Evolutionary conservation across 2,888 invertebrate genomes (phyloP), one percentile per base, ranked within the genome.

Genomic region (Apotomis betuletana): DNA sequence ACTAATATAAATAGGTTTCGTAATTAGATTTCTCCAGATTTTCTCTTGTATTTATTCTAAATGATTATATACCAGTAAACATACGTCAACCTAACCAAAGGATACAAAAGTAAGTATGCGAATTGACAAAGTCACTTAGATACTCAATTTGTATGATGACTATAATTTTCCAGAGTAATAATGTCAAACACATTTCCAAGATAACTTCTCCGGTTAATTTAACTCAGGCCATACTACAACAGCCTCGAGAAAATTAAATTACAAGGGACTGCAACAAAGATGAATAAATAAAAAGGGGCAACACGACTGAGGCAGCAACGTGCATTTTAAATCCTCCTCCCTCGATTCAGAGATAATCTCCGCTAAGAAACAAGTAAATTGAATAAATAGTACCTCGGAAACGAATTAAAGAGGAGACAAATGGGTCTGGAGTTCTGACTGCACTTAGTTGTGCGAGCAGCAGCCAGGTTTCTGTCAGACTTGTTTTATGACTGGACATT

Each of bases 181-280:
- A 44, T 55, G 57, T 65, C 27, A 65, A 65, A 65, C 41, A 27
- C 54, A 64, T 65, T 57, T 12, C 27, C 57, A 46, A n/a, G 15
- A 13, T 5, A 65, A 57, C 44, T 65, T 65, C 46, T n/a, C 55
- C 65, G 55, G 12, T 65, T 65, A 65, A 65, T 65, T 46, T 57
- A 58, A 51, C 69, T 67, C 63, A 12, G 44, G 3, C n/a, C 13
- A 57, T 46, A 52, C 46, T 4, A 46, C 58, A 58, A 72, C 58
- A 67, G 60, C 46, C 67, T 54, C 54, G 54, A 68, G 58, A 72
- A 72, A 72, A 67, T 72, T 72, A 52, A 67, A 72, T 72, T 72
- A 63, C 67, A 58, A 67, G 63, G 63, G 72, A 58, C 68, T 68
- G 58, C 67, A 62, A 63, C 68, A 59, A 58, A 59, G 68, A 68